Evolutionary conservation across 2,797 vertebrate species (phyloP), one percentile per base, ranked within the genome.

Genomic region (Anabas testudineus): DNA sequence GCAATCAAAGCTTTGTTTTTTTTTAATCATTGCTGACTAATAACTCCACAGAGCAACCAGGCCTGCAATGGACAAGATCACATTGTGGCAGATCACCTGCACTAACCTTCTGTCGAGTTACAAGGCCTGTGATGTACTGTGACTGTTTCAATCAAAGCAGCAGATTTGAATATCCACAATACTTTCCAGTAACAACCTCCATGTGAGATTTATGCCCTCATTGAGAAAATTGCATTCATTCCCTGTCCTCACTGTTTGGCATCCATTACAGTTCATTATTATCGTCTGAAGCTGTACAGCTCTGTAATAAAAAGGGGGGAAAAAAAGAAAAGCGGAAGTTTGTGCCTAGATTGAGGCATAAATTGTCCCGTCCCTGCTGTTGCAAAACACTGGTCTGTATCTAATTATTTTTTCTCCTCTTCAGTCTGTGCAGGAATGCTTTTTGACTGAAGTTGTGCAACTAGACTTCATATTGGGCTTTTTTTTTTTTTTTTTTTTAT

Each of bases 131-230:
- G 85, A 91, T 92, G 90, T 92, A 86, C 90, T 87, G 85, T 87
- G 88, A 92, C 93, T 91, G 87, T 86, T 94, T 92, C 92, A 91
- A 92, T 94, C 91, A 92, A 83, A 91, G 87, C 88, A 88, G 89
- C 92, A 86, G 89, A 91, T 91, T 94, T 91, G 88, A 94, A 93
- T 88, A 92, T 80, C 84, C 86, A 83, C 80, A 79, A 84, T 83
- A 88, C 79, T 91, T 93, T 86, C 84, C 78, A 92, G 81, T 84
- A 90, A 92, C 94, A 81, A 80, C 80, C 92, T 90, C 87, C 60
- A 43, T 59, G 67, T 15, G 63, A 90, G 90, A 93, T 95, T 95
- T 93, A 94, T 89, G 80, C 32, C 62, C 92, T 87, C 88, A 74
- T 93, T 85, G 81, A 89, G 93, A 82, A 94, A 94, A 95, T 67